Evolutionary conservation across 2,888 invertebrate species (phyloP), one percentile per base, ranked within the genome.

Genomic region (Stegana nigrithorax): DNA sequence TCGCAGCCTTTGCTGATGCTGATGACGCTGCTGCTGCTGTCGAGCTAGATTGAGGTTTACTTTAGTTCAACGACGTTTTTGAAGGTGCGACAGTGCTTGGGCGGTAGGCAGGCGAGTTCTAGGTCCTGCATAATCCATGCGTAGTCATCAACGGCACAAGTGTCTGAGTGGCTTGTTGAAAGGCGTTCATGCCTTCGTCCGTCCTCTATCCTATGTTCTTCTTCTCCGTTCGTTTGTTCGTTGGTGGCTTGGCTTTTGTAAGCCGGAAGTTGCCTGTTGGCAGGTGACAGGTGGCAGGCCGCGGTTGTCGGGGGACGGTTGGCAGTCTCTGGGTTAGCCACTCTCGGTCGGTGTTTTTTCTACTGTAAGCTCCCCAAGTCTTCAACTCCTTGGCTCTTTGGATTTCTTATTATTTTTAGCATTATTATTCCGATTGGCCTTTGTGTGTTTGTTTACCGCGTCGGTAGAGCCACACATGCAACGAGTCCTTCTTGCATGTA

Each of bases 11-110:
- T 45, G 36, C 47, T 36, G 23, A 10, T 26, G 64, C 66, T 63
- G 25, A 59, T 58, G 61, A 42, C 58, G 42, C 60, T 63, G 17
- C 32, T 29, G 50, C 29, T 51, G 23, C 56, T 61, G 32, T 72
- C 72, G 71, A 73, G 74, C 74, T 73, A 75, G 78, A 75, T 78
- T 78, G 75, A 72, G 75, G 75, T 75, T 75, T 78, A 73, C 72
- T 70, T 71, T 72, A 55, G 53, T 55, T 55, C 53, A 55, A 55
- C 53, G 21, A 32, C 53, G 53, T 55, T 55, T 55, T 55, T 32
- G 36, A 32, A 23, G 32, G 53, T 36, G 53, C 21, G 14, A 25
- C 27, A 36, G 32, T 23, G 25, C 25, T 5, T 26, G 50, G n/a
- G 21, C 12, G 14, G 36, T 12, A n/a, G 8, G 8, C n/a, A 1